Evolutionary conservation across 2,797 vertebrate genomes (phyloP), one percentile per base, ranked within the genome.

Genomic region (Eleutherodactylus coqui): DNA sequence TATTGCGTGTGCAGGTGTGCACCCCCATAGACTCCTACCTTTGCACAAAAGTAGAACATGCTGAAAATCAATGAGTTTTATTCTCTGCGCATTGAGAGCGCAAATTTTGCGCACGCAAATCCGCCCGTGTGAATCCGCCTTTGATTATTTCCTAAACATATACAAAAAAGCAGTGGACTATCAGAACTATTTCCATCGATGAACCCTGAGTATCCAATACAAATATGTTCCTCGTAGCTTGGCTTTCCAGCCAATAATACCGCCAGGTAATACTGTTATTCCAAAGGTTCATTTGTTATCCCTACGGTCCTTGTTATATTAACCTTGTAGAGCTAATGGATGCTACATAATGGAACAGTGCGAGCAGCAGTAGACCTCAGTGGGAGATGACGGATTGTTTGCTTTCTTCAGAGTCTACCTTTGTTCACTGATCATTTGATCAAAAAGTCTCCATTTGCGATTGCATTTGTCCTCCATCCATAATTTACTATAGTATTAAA

Each of bases 401-500:
- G 19, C 32, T 73, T 81, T 86, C 78, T 81, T 55, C 24, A 7
- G 53, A 86, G 77, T 64, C 69, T 75, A 75, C 64, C 62, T 81
- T 79, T 86, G 77, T 80, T 80, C 51, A 43, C 77, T 38, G 84
- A 80, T 80, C 77, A 49, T 70, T 49, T 75, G 67, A 86, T 75
- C 77, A 81, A 51, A 81, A 53, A 53, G 55, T 60, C 51, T 60
- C 67, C 51, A 80, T 80, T 80, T 80, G 69, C 60, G 55, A 64
- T 67, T 86, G 53, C 69, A 86, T 81, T 86, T 75, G 85, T 81
- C 73, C 55, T 60, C 55, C 78, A 86, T 81, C 21, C 49, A 86
- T 81, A 75, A 86, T 86, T 86, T 64, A 86, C 69, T 64, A 75
- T 80, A 45, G 53, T 60, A 86, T 51, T 86, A 75, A 75, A 75